Evolutionary conservation across 1,140 invertebrate species (phyloP), one percentile per base, ranked within the genome.

Genomic region (Mamestra configurata): DNA sequence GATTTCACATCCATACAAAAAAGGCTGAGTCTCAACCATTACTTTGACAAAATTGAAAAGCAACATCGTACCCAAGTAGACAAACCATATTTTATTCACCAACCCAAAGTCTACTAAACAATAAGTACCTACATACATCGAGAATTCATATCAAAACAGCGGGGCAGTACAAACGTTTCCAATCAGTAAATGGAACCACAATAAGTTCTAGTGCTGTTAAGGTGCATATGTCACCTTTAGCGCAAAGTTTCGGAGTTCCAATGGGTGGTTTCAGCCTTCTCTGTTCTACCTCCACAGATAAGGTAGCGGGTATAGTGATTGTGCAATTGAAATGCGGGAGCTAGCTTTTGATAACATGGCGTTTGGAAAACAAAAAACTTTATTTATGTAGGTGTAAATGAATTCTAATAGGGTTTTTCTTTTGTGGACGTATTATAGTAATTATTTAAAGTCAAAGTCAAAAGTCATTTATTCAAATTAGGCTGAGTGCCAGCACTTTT

Each of bases 211-310:
- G 78, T 80, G 49, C 81, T 78, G 79, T 79, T 81, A 81, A 82
- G 83, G 84, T 85, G 79, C 79, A 84, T 81, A 80, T 86, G 80
- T 86, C 84, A 86, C 79, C 82, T 82, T 82, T 80, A 83, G 80
- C 76, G 79, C 71, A 75, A 81, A 86, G 84, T 86, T 83, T 75
- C 51, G 66, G 43, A 51, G 20, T 82, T 84, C 59, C 55, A 24
- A 72, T 73, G 68, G 84, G 22, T 55, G 37, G 46, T 43, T 3
- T 3, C 13, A 31, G n/a, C 18, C 20, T 37, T 4, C n/a, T 66
- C 35, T 1, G 27, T 13, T 1, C 35, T 18, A 18, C 35, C 13
- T 7, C 6, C 8, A 8, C 18, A 0, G 13, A 4, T 49, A 68
- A 72, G 49, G 70, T 10, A 72, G 70, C 11, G n/a, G 27, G 4